Evolutionary conservation across 2,113 vertebrate species (phyloP).

Genomic region (Origma solitaria): DNA sequence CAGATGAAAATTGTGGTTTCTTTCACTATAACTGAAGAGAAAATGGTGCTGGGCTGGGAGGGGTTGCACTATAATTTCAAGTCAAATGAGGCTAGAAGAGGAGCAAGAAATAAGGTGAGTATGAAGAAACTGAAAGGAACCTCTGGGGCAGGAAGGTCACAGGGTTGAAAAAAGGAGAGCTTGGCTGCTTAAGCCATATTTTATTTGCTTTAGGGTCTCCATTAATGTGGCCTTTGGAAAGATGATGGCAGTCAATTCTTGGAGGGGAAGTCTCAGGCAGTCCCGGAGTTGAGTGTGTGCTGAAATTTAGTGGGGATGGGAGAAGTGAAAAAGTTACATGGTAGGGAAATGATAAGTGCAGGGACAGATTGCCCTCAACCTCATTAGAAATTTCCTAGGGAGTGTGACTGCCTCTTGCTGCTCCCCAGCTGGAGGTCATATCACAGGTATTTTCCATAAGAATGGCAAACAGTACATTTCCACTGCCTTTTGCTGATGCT

Average conservation of each 20-base stretch:
- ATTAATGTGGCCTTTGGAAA: not conserved
- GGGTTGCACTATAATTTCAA: not conserved
- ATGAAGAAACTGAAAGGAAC: not conserved
- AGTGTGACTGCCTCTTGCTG: not conserved
- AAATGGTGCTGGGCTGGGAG: not conserved
- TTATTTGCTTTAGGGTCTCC: not conserved
- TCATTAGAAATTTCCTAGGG: not conserved
- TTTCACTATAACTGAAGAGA: not conserved
- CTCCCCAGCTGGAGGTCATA: not conserved
- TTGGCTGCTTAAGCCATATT: not conserved
- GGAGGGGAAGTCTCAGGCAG: not conserved
- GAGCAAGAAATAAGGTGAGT: not conserved
- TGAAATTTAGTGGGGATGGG: not conserved
- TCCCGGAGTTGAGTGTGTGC: rapidly evolving
- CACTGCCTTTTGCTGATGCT: not conserved
- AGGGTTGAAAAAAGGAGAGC: not conserved
- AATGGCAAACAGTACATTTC: not conserved
- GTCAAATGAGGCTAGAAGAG: not conserved
- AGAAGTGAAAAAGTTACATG: not conserved
- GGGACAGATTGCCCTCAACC: not conserved
- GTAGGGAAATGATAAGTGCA: not conserved
- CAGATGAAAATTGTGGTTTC: not conserved
- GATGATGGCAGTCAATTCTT: not conserved
- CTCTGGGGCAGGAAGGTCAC: not conserved
- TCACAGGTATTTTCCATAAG: not conserved